Conservation (phyloP, 92 coral and sea anemone genomes). For the Zoanthus solanderi region DNA sequence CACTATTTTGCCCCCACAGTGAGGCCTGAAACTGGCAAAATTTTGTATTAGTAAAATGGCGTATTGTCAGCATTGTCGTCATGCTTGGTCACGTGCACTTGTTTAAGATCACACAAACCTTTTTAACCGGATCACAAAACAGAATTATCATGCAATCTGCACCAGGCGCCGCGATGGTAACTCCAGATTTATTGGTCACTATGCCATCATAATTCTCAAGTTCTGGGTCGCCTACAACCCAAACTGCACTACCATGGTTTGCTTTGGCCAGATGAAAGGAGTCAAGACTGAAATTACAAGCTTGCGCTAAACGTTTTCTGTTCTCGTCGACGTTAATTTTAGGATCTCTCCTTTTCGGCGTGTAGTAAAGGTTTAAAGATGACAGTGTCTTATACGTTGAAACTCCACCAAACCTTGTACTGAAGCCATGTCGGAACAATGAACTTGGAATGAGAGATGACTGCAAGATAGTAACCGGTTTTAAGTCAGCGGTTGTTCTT, state of each 20-base stretch:
- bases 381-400: conserved; percentile 78
- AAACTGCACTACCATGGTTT: conserved; percentile 78
- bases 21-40: too few species aligned
- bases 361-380: conserved; percentile 80
- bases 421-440: conserved; percentile 79
- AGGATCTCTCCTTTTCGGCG: conserved; percentile 81
- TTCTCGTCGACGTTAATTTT: conserved; percentile 76
- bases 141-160: conserved; percentile 81
- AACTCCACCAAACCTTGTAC: conserved; percentile 89
- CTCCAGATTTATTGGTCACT: conserved; percentile 66
- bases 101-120: conserved; percentile 51
- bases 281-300: conserved; percentile 67
- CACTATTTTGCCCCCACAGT: too few species aligned
- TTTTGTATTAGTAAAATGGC: too few species aligned
- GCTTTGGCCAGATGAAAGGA: conserved; percentile 72
- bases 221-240: conserved; percentile 87
- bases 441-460: conserved; percentile 61
- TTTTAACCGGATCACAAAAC: conserved; percentile 86
- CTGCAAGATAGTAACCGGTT: conserved; percentile 65
- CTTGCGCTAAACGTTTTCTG: conserved; percentile 73
- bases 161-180: conserved; percentile 87
- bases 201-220: conserved; percentile 86
- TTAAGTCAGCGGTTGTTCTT: conserved; percentile 62
- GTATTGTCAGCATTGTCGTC: neutral
- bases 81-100: neutral